Evolutionary conservation across 2,113 vertebrate genomes (phyloP).

Genomic region (Odontophorus gujanensis): DNA sequence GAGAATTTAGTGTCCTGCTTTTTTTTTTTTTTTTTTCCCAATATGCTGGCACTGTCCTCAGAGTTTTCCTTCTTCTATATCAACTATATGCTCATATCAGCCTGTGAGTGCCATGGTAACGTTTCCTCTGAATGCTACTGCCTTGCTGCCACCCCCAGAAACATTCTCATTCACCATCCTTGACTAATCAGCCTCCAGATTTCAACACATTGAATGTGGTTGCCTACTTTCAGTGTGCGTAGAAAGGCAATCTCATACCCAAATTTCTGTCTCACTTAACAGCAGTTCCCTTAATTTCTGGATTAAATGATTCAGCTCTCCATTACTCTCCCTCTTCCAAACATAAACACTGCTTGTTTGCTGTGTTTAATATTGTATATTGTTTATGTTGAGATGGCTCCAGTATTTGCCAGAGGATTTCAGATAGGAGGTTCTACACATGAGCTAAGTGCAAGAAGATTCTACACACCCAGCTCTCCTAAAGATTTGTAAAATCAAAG

Average conservation of each 20-base stretch:
- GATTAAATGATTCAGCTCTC: not conserved
- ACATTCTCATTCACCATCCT: constrained; percentile 60
- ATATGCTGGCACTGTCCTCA: constrained; percentile 7
- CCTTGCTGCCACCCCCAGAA: constrained; percentile 45
- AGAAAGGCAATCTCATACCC: constrained; percentile 11
- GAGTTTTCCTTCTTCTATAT: constrained; percentile 3
- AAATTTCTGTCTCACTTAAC: constrained; percentile 24
- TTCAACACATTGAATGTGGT: constrained; percentile 11
- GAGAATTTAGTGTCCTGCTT: not conserved
- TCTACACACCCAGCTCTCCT: not conserved
- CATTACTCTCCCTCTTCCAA: not conserved
- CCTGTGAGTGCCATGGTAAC: constrained; percentile 44
- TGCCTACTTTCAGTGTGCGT: not conserved
- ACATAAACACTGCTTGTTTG: not conserved
- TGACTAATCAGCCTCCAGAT: constrained; percentile 45
- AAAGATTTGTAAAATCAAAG: not conserved
- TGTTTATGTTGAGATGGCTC: not conserved
- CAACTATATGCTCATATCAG: constrained; percentile 34
- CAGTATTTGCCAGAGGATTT: not conserved
- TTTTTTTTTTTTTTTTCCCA: not conserved
- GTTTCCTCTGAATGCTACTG: constrained; percentile 13
- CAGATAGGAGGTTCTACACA: not conserved
- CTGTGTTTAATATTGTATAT: not conserved
- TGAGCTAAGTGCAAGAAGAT: not conserved
- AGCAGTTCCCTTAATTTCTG: constrained; percentile 10